Conservation (phyloP, 2,113 vertebrate genomes). For the Malurus elegans region DNA sequence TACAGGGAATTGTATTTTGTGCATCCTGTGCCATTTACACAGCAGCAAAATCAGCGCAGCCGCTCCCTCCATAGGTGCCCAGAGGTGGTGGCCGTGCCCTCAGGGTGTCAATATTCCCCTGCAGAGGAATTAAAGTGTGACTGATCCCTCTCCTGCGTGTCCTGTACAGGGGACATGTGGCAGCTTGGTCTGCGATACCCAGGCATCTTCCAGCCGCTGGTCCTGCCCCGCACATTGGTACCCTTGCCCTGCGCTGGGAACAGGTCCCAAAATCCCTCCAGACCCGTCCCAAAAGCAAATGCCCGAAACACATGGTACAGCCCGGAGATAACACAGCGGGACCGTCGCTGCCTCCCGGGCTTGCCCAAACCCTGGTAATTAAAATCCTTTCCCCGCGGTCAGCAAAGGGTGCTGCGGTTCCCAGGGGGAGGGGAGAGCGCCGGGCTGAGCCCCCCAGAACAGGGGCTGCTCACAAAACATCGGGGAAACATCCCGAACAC, state of each 20-base stretch:
- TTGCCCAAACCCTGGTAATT: not conserved
- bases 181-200: not conserved
- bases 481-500: not conserved
- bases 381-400: not conserved
- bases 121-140: not conserved
- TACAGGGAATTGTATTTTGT: not conserved
- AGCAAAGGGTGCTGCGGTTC: not conserved
- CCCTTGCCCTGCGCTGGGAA: not conserved
- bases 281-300: not conserved
- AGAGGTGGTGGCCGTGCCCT: not conserved
- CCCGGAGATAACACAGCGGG: not conserved
- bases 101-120: not conserved
- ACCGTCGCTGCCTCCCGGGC: not conserved
- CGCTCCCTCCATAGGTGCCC: accelerated
- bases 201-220: accelerated
- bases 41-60: not conserved
- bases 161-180: not conserved
- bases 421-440: not conserved
- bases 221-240: not conserved
- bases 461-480: accelerated
- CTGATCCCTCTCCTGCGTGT: accelerated
- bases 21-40: not conserved
- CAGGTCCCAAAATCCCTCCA: not conserved
- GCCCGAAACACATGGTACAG: not conserved
- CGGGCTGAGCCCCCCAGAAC: accelerated